Evolutionary conservation across 2,797 vertebrate genomes (phyloP), one percentile per base, ranked within the genome.

Genomic region (Novumbra hubbsi): DNA sequence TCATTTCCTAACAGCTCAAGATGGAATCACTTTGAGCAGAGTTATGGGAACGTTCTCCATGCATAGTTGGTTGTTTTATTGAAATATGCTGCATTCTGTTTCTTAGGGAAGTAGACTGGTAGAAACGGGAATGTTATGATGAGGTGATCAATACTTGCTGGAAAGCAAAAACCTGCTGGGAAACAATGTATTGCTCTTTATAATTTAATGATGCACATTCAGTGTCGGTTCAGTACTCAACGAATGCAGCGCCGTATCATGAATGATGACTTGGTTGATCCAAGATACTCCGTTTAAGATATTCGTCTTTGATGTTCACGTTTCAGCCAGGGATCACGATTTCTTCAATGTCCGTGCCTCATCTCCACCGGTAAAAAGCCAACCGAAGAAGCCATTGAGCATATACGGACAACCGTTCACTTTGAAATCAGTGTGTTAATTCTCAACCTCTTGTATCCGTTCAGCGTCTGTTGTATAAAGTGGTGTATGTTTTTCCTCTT

Each of bases 401-500:
- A 7, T 6, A 38, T 38, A 38, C 8, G 34, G 8, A 38, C 34
- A 38, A 38, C 34, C 34, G 8, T 28, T 38, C 66, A 41, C 48
- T 21, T 41, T 68, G 34, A 5, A 38, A 38, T 38, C 38, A 45
- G 12, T 45, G 66, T 41, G n/a, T 28, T 30, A 63, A 28, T 49
- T 49, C 30, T 15, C 34, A 50, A 32, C 15, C 68, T 69, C 16
- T 70, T 9, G 28, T 60, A 24, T 62, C 32, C 34, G 28, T 60
- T 16, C 21, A n/a, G 30, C 32, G 62, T 32, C 24, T 14, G 38
- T 19, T 68, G 17, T 84, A 76, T 81, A 76, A 83, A 79, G 78
- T 80, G 66, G 45, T 83, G 48, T 92, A 28, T 92, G 81, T 79
- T 87, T 78, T 89, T 83, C 80, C 81, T 38, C 76, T 86, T 79